These are phyloP conservation scores for Myotis vivesi DNA, from an alignment of 2,797 vertebrate genomes.

Conservation along the genomic window DNA sequence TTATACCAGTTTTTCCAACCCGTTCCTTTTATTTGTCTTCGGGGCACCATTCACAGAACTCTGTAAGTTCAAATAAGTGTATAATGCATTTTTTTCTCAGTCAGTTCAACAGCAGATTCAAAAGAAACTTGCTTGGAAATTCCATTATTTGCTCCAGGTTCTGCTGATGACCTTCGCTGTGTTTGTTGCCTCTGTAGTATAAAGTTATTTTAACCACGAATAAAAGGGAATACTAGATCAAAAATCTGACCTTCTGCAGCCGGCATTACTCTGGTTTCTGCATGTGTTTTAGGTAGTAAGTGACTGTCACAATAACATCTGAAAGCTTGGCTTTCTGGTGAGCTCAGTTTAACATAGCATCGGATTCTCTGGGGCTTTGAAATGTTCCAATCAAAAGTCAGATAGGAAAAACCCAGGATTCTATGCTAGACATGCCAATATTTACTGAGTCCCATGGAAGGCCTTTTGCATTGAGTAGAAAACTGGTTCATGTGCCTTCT, in stretches of 20 bases:
- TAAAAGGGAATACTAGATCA: conserved; percentile 53
- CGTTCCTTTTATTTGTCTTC: neutral
- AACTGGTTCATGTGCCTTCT: neutral
- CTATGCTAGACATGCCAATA: neutral
- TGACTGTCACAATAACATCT: neutral
- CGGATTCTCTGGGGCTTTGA: neutral
- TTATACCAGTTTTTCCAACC: neutral
- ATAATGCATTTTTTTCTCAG: neutral
- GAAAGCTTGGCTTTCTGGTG: conserved; percentile 5
- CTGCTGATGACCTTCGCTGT: conserved; percentile 43
- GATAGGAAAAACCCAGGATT: neutral
- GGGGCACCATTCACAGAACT: neutral
- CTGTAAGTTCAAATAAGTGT: neutral
- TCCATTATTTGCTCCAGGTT: conserved; percentile 46
- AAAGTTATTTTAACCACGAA: conserved; percentile 54
- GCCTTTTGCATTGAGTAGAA: neutral
- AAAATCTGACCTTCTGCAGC: conserved; percentile 23
- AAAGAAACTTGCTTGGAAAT: conserved; percentile 50
- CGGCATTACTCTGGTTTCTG: neutral
- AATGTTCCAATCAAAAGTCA: conserved; percentile 17
- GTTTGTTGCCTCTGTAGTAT: neutral
- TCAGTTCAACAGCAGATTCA: conserved; percentile 42
- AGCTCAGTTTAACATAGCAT: neutral
- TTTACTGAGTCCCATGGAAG: neutral
- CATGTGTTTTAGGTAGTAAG: neutral